Percentiles rank a stretch among this genome's conserved stretches.
phyloP scores from a whole-genome alignment of 1,140 invertebrate species.

The Elymnias hypermnestra region DNA sequence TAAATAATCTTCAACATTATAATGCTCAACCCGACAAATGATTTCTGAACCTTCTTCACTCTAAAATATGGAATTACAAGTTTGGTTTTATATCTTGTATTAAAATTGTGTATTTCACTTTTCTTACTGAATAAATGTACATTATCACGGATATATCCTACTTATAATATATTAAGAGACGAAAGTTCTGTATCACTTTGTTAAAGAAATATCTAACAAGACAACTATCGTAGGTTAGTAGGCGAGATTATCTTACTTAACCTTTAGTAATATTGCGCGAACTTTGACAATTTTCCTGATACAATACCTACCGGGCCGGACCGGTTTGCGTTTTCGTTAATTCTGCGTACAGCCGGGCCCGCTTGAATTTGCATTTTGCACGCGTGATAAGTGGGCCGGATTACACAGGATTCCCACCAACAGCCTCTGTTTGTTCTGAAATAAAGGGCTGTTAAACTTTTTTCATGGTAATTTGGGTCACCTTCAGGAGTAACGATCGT shows the following conservation, averaged over 20 bases:
- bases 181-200: too few relatives aligned
- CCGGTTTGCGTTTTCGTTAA: slow-evolving; percentile 59
- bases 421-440: slow-evolving; percentile 72
- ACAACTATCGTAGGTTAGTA: too few relatives aligned
- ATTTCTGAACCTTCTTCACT: too few relatives aligned
- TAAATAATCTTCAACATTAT: too few relatives aligned
- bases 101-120: too few relatives aligned
- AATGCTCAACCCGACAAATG: too few relatives aligned
- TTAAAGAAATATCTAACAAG: too few relatives aligned
- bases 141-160: too few relatives aligned
- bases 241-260: slow-evolving; percentile 39
- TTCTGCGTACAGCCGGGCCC: slow-evolving; percentile 53
- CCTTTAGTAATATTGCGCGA: slow-evolving; percentile 39
- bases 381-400: slow-evolving; percentile 73
- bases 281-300: slow-evolving; percentile 65
- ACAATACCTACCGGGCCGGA: slow-evolving; percentile 31
- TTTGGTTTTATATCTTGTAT: too few relatives aligned
- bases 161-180: too few relatives aligned
- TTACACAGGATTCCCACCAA: slow-evolving; percentile 70
- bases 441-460: slow-evolving; percentile 75
- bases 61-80: too few relatives aligned
- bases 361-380: slow-evolving; percentile 72
- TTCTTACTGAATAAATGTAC: too few relatives aligned
- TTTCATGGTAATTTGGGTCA: slow-evolving; percentile 75
- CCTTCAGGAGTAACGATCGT: slow-evolving; percentile 60